phyloP scores from a whole-genome alignment of 2,797 vertebrate genomes.

The Tragopan temminckii region DNA sequence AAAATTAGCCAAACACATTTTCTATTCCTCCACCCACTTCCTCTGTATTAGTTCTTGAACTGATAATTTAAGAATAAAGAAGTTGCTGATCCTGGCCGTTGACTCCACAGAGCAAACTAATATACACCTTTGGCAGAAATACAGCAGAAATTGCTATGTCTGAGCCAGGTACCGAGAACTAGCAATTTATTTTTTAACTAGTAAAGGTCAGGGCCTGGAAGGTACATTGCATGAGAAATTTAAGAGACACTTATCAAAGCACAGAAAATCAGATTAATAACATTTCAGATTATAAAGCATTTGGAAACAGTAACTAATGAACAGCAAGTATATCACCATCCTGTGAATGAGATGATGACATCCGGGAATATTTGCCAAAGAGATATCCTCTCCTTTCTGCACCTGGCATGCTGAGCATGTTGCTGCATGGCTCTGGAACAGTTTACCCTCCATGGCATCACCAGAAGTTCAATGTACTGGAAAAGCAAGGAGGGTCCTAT shows the following conservation, averaged over 20 bases:
- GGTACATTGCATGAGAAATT: background rate
- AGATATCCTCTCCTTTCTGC: background rate
- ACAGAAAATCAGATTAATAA: background rate
- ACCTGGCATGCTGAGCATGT: background rate
- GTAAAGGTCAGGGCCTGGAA: background rate
- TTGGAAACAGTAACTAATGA: background rate
- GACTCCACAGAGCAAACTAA: background rate
- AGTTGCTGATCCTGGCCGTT: background rate
- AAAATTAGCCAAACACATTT: background rate
- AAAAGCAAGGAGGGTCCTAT: background rate
- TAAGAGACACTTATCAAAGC: background rate
- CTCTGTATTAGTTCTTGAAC: background rate
- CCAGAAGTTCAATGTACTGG: background rate
- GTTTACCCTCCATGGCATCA: background rate
- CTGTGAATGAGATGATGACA: background rate
- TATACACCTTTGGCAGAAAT: background rate
- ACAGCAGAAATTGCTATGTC: background rate
- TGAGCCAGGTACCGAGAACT: conserved; percentile 30
- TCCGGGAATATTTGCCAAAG: background rate
- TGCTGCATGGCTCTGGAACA: background rate
- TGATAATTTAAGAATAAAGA: background rate
- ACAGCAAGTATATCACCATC: background rate
- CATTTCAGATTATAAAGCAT: background rate
- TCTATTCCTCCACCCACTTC: background rate
- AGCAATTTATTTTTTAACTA: conserved; percentile 30